These are phyloP conservation scores for Lethrus apterus DNA, from an alignment of 1,140 invertebrate genomes.

Conservation along the genomic window DNA sequence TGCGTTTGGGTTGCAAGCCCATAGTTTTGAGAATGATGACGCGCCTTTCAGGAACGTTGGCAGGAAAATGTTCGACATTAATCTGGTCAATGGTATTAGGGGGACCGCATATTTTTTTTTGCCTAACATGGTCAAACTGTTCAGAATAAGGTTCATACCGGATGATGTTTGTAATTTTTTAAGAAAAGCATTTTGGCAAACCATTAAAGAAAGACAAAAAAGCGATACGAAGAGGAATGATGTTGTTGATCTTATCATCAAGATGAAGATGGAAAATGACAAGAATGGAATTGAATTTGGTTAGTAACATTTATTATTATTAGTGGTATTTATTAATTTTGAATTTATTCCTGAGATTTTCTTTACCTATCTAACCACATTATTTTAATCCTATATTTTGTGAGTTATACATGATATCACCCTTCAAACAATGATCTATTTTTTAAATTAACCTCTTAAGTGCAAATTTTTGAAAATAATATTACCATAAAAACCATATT, in stretches of 20 bases:
- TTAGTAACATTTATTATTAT: too few relatives aligned
- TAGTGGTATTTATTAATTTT: too few relatives aligned
- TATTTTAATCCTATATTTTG: too few relatives aligned
- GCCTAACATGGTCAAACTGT: slow-evolving; percentile 26
- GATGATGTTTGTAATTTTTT: slow-evolving; percentile 19
- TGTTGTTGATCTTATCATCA: slow-evolving; percentile 30
- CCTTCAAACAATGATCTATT: too few relatives aligned
- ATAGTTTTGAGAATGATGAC: slow-evolving; percentile 40
- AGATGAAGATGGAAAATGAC: slow-evolving; percentile 21
- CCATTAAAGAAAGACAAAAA: slow-evolving; percentile 22
- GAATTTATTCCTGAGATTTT: too few relatives aligned
- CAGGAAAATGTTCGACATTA: slow-evolving; percentile 25
- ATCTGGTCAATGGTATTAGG: slow-evolving; percentile 18
- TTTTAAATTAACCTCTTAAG: too few relatives aligned
- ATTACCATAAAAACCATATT: too few relatives aligned
- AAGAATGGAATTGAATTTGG: slow-evolving; percentile 11
- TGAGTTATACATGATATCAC: too few relatives aligned
- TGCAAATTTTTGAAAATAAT: too few relatives aligned
- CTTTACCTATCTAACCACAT: too few relatives aligned
- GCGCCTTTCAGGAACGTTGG: slow-evolving; percentile 36
- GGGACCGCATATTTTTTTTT: slow-evolving; percentile 31
- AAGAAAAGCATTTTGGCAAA: slow-evolving; percentile 19
- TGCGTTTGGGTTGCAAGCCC: slow-evolving; percentile 43
- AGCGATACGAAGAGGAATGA: slow-evolving; percentile 22
- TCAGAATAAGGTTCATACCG: slow-evolving; percentile 32